phyloP scores from a whole-genome alignment of 2,797 vertebrate species.

The Lithobates pipiens region DNA sequence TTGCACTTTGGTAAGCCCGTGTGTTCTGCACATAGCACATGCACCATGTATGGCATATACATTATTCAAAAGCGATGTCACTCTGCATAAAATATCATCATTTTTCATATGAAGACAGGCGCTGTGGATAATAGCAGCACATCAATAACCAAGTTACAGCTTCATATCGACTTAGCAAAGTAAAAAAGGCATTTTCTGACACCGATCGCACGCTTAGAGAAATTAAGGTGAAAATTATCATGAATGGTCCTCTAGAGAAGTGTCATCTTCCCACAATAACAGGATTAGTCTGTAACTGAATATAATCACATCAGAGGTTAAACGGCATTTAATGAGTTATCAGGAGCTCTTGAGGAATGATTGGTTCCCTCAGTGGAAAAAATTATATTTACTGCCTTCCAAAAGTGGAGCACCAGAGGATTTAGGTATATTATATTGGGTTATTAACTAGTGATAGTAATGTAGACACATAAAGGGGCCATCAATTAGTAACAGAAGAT shows the following conservation, averaged over 20 bases:
- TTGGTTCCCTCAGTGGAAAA: background rate
- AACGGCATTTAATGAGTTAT: background rate
- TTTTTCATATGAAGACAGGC: background rate
- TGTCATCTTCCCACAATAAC: constrained; percentile 3
- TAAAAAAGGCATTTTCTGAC: background rate
- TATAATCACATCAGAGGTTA: background rate
- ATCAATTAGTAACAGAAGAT: no score
- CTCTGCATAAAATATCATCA: background rate
- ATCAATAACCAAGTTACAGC: background rate
- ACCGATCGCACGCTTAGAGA: background rate
- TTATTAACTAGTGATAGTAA: background rate
- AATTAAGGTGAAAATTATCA: background rate
- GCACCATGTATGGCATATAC: no score
- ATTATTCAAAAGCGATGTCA: background rate
- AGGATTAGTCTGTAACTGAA: constrained; percentile 11
- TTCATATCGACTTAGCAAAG: background rate
- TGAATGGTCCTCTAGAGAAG: background rate
- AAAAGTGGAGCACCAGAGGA: background rate
- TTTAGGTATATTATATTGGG: background rate
- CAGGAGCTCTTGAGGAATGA: background rate
- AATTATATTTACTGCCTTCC: background rate
- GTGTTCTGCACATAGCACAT: no score
- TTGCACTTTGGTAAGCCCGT: no score
- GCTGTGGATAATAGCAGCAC: background rate
- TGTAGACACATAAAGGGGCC: no score